Evolutionary conservation across 2,888 invertebrate species (phyloP), one percentile per base, ranked within the genome.

Genomic region (Petrolisthes manimaculis): DNA sequence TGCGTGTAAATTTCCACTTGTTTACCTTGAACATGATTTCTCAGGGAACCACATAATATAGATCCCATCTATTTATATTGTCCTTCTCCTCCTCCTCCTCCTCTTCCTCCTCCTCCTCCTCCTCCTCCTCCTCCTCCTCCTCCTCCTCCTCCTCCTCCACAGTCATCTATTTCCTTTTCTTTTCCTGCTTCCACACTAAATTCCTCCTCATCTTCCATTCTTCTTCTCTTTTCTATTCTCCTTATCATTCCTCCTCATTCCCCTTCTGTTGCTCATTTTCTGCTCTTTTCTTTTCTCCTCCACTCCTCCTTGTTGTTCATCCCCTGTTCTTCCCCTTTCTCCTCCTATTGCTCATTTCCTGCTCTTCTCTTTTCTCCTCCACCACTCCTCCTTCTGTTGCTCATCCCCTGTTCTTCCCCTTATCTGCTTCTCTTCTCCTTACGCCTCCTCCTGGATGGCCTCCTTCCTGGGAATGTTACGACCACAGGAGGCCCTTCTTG

Each of bases 91-190:
- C 37, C 37, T 37, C 37, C 37, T 61, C 9, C n/a, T 9, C 18
- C 37, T 18, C 24, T 37, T 51, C 54, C 83, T 71, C 71, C 83
- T n/a, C n/a, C n/a, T n/a, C n/a, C n/a, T n/a, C n/a, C n/a, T 61
- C 8, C 61, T 61, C 6, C 14, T 14, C 61, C 61, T 61, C 61
- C 61, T 14, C 61, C 61, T 14, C 61, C 61, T 14, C 61, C 61
- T 61, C 14, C 6, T 61, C 9, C n/a, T 9, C 18, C 37, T 18
- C 24, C 77, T 51, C 54, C 83, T 71, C 71, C 83, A 51, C 67
- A 14, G 54, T 51, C 18, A 18, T 79, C 54, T 53, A 54, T 79
- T 79, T 79, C 12, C 2, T 21, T 18, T n/a, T 74, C 21, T 24
- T 74, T 74, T 74, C 24, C n/a, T 24, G 14, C 67, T n/a, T 67